Conservation (phyloP, 2,888 invertebrate genomes). For the Malthinus seriepunctatus region DNA sequence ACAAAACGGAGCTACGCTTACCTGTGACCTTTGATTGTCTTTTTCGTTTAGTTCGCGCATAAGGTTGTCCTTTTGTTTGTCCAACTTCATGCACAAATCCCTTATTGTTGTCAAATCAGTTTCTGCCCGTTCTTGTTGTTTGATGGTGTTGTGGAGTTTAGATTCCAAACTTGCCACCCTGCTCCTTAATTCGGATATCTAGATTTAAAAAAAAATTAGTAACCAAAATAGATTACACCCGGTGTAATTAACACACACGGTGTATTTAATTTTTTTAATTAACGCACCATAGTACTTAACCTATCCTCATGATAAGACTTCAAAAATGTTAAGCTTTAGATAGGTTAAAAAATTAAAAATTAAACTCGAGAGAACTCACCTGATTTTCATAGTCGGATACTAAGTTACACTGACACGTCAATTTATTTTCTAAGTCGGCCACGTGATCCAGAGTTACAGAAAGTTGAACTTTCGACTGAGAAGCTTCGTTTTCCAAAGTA, state of each 20-base stretch:
- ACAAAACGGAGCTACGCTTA: constrained; percentile 34
- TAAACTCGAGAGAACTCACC: constrained; percentile 44
- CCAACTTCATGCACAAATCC: constrained; percentile 65
- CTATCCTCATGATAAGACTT: not conserved
- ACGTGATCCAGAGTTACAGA: constrained; percentile 63
- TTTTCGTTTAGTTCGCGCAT: constrained; percentile 59
- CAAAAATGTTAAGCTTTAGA: not conserved
- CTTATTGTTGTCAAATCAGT: constrained; percentile 63
- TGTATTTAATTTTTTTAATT: too few relatives aligned
- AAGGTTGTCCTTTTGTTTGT: constrained; percentile 69
- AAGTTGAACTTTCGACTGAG: constrained; percentile 65
- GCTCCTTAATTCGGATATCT: constrained; percentile 49
- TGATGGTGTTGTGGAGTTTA: constrained; percentile 64
- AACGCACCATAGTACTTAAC: constrained; percentile 1
- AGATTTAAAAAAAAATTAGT: not conserved
- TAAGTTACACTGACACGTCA: constrained; percentile 59
- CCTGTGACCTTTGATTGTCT: constrained; percentile 54
- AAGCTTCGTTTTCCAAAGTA: constrained; percentile 75
- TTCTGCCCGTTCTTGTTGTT: constrained; percentile 62
- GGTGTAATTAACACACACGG: too few relatives aligned
- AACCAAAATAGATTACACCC: not conserved
- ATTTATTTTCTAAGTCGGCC: constrained; percentile 65
- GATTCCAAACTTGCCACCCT: constrained; percentile 66
- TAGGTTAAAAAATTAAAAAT: not conserved
- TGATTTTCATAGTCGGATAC: constrained; percentile 63